Percentiles rank a stretch among this genome's conserved stretches.
These are phyloP conservation scores for Rhinolophus ferrumequinum DNA, from an alignment of 2,113 vertebrate species.

Conservation along the genomic window DNA sequence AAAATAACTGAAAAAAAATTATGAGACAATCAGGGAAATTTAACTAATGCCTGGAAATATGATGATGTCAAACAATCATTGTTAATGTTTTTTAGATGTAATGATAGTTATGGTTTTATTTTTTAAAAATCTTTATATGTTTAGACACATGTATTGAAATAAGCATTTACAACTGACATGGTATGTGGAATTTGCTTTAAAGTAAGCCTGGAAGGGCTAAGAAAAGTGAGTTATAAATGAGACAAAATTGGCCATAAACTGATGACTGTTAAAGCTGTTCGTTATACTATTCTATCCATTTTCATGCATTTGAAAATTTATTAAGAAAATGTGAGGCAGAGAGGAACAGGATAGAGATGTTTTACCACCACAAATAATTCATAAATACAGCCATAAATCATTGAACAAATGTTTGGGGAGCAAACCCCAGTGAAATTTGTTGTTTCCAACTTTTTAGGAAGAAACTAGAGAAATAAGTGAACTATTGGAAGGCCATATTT, in stretches of 20 bases:
- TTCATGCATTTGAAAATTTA: not conserved
- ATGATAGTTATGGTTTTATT: not conserved
- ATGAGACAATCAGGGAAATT: not conserved
- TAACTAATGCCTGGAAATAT: not conserved
- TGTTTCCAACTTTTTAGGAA: conserved; percentile 6
- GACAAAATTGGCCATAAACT: not conserved
- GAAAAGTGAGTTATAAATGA: not conserved
- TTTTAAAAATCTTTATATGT: too few species aligned
- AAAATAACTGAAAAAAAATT: not conserved
- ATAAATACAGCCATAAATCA: not conserved
- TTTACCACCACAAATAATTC: not conserved
- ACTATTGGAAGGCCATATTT: not conserved
- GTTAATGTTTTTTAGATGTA: not conserved
- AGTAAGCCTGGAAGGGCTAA: not conserved
- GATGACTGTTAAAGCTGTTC: not conserved
- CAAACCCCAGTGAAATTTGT: not conserved
- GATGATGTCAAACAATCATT: not conserved
- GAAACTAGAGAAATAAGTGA: not conserved
- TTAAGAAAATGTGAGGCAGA: not conserved
- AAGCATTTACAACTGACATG: too few species aligned
- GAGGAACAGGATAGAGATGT: not conserved
- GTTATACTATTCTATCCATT: not conserved
- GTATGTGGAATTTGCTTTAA: too few species aligned
- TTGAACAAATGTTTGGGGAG: not conserved
- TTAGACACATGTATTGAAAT: too few species aligned